Evolutionary conservation across 2,888 invertebrate species (phyloP).

Genomic region (Melipona beecheii): DNA sequence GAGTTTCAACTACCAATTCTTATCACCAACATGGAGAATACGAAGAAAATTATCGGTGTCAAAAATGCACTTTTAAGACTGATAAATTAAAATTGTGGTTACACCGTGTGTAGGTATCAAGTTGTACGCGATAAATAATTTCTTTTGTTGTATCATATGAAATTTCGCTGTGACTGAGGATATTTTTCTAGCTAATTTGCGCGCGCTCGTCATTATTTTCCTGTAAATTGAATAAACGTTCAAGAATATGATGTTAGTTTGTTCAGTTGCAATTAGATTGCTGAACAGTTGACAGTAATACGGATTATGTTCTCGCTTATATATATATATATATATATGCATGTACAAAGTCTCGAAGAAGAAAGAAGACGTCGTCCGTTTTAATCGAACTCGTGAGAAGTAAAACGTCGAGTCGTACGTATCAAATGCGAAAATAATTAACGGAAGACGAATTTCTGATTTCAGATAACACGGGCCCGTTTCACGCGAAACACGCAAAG

Average conservation of each 20-base stretch:
- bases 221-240: neutral
- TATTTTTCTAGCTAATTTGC: neutral
- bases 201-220: neutral
- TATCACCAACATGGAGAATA: constrained; percentile 79
- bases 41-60: constrained; percentile 78
- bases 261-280: neutral
- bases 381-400: neutral
- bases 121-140: neutral
- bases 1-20: constrained; percentile 74
- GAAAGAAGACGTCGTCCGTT: constrained; percentile 39
- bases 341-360: constrained; percentile 24
- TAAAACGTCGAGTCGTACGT: neutral
- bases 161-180: neutral
- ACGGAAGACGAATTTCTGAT: constrained; percentile 42
- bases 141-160: neutral
- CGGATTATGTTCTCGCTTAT: too few relatives aligned
- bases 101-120: constrained; percentile 16
- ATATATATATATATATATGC: neutral
- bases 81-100: constrained; percentile 67
- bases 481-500: constrained; percentile 13
- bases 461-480: constrained; percentile 34
- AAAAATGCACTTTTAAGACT: constrained; percentile 75
- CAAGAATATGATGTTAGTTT: neutral
- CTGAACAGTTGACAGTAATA: neutral
- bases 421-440: neutral